Base-by-base conservation (phyloP, 2,797 vertebrate genomes). In the Phalloptychus januarius region DNA sequence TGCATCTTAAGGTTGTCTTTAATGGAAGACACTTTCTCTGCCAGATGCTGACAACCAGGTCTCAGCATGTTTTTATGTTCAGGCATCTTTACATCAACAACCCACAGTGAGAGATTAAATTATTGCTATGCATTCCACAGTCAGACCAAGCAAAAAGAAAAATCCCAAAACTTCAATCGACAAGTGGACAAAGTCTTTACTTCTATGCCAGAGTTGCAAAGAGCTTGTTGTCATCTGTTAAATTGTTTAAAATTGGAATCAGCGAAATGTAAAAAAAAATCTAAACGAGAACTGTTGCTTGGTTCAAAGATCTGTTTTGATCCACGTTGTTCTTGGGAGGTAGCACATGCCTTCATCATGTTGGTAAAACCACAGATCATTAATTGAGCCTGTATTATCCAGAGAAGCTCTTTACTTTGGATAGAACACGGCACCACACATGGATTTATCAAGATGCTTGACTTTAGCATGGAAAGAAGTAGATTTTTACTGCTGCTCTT, bases 21-120 rank as follows among this genome's bases (percentile, higher is more conserved):
- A 88, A 91, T 90, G 86, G 86, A 86, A 69, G 71, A 88, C 83
- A 85, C 80, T 83, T 84, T 76, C 77, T n/a, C 72, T 86, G 72
- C 90, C 85, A 93, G 91, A 92, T 93, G 91, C 88, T 33, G 45
- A 71, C 20, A 70, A 45, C 72, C 72, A 70, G 72, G 31, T 45
- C 72, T 75, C 58, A 71, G 69, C 45, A 50, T 20, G 8, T 25
- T 67, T 76, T 48, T 79, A 52, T 54, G 61, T 76, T 72, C 3
- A 44, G 80, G 82, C 75, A 45, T 82, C 54, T 75, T 71, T 36
- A 75, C n/a, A 78, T 67, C 56, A 72, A 76, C 54, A 33, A 58
- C 63, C 18, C 23, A 18, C 46, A 69, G 74, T 42, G 36, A 40
- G 45, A 61, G 44, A 31, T 54, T 69, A 25, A 45, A 42, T 50